Evolutionary conservation across 2,888 invertebrate genomes (phyloP), one percentile per base, ranked within the genome.

Genomic region (Tiliacea citrago): DNA sequence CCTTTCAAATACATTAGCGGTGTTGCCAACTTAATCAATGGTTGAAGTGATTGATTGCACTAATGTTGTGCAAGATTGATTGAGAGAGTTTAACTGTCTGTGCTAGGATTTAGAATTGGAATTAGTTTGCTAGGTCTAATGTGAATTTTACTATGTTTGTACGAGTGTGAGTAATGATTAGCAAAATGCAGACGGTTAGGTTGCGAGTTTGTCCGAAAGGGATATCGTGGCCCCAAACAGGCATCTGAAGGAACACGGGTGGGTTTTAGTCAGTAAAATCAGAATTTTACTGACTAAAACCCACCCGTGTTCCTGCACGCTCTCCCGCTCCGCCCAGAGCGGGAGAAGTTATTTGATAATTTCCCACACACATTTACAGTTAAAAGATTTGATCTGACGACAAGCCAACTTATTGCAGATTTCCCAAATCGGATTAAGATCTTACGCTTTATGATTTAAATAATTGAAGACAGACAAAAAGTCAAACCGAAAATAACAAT

Each of bases 21-120:
- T 55, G 61, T 85, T 74, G 72, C 75, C 80, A 70, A 77, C 85
- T 85, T 82, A 79, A 84, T 84, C 84, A 84, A 55, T 80, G 75
- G 70, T 68, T 42, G 16, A 2, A 39, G 68, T 85, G 80, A 85
- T 84, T 82, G 80, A 84, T 80, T 70, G 70, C 79, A 35, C 47
- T 68, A 69, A 68, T 69, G 73, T 73, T 74, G 67, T 0, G n/a
- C 47, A 79, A 75, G 83, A 82, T 79, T 75, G 75, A 83, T 82
- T 83, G 73, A 79, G 60, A 79, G 60, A 61, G 60, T 57, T 80
- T 66, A 75, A 72, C 78, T 47, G 45, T 47, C 71, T 68, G 68
- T 35, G 57, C 55, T 78, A 79, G 80, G 65, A 80, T 77, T 68
- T 75, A 77, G 74, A 73, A 78, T 80, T 29, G 51, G 67, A 53